These are phyloP conservation scores for Echinarachnius parma DNA, from an alignment of 53 echinoderm and acorn worm species.

Conservation along the genomic window DNA sequence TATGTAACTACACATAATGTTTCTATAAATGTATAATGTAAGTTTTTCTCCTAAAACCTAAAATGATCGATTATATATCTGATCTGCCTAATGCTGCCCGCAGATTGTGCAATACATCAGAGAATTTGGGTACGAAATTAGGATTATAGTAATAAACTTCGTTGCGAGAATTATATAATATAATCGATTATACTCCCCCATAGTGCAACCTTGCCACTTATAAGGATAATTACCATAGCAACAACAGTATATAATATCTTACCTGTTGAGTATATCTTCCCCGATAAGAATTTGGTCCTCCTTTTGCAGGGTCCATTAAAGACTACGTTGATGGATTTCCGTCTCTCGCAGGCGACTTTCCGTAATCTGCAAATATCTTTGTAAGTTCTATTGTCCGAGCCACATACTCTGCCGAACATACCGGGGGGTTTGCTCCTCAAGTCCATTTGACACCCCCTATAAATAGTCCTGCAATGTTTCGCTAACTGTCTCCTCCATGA, in stretches of 20 bases:
- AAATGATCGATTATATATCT: no score
- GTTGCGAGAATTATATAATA: no score
- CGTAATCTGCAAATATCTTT: constrained; percentile 26
- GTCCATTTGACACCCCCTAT: constrained; percentile 6
- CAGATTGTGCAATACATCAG: no score
- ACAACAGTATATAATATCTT: constrained; percentile 2
- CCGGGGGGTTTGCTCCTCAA: constrained; percentile 13
- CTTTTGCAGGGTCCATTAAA: constrained; percentile 27
- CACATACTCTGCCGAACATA: constrained; percentile 29
- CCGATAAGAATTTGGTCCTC: neutral
- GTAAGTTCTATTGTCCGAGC: constrained; percentile 40
- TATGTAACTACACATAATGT: no score
- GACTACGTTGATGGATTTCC: constrained; percentile 10
- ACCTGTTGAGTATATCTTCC: neutral
- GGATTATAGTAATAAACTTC: no score
- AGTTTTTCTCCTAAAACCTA: no score
- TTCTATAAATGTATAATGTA: no score
- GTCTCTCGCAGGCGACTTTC: constrained; percentile 22
- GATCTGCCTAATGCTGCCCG: no score
- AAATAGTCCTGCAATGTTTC: constrained; percentile 20
- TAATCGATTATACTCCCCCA: no score
- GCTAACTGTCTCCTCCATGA: constrained; percentile 40
- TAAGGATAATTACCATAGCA: no score
- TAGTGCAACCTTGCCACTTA: no score
- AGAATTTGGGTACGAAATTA: no score